phyloP scores from a whole-genome alignment of 2,113 vertebrate species.

The Tupaia chinensis region DNA sequence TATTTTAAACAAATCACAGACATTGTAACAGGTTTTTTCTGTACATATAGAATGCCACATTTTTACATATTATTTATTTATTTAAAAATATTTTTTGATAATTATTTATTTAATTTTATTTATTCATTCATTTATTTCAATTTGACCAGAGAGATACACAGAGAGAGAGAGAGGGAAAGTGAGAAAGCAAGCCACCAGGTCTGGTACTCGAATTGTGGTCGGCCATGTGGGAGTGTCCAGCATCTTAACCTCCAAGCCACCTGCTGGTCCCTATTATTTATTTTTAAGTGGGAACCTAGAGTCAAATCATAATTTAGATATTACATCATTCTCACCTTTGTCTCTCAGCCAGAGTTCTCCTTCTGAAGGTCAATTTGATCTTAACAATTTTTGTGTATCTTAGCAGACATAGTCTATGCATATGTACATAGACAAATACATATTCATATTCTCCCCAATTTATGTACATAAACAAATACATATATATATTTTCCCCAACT shows the following conservation, averaged over 20 bases:
- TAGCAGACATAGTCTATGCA: neutral
- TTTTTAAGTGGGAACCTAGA: slow-evolving; percentile 44
- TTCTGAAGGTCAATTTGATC: slow-evolving; percentile 9
- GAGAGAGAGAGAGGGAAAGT: no score
- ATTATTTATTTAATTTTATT: no score
- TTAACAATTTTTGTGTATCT: slow-evolving; percentile 14
- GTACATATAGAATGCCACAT: neutral
- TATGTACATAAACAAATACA: neutral
- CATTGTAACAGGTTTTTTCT: neutral
- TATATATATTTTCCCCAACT: neutral
- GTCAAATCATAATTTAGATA: neutral
- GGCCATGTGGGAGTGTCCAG: no score
- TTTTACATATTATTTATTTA: slow-evolving; percentile 6
- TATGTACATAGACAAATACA: neutral
- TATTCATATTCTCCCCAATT: neutral
- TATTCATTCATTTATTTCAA: no score
- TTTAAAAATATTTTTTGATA: no score
- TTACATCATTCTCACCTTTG: neutral
- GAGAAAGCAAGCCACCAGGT: no score
- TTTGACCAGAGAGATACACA: no score
- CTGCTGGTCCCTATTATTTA: neutral
- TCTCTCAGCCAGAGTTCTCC: neutral
- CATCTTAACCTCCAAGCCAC: no score
- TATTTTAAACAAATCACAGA: neutral
- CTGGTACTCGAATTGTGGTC: no score